A percentile compares a stretch with the other conserved stretches of the same genome.
These are phyloP conservation scores for Ptilonorhynchus violaceus DNA, from an alignment of 2,113 vertebrate genomes.

Conservation along the genomic window DNA sequence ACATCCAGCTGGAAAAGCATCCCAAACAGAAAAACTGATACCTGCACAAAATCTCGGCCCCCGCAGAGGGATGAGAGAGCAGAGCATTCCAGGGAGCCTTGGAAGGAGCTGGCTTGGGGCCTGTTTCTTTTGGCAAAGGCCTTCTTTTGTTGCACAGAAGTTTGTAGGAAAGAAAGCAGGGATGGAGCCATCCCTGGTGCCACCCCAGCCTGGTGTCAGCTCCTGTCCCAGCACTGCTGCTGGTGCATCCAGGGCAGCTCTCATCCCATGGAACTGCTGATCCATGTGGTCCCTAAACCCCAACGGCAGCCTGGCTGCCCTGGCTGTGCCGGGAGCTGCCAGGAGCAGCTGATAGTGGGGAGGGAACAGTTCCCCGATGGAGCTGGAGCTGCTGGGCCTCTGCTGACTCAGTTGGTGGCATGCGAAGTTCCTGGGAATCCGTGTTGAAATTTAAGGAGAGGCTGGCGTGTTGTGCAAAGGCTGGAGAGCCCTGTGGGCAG, in stretches of 20 bases:
- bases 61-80: not conserved
- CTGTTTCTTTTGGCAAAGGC: not conserved
- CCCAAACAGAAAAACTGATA: not conserved
- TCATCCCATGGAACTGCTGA: not conserved
- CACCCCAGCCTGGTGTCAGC: not conserved
- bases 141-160: slow-evolving; percentile 22
- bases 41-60: not conserved
- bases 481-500: not conserved
- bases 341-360: not conserved
- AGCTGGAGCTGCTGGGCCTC: not conserved
- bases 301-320: not conserved
- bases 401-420: fast-evolving
- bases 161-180: slow-evolving; percentile 1
- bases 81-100: not conserved
- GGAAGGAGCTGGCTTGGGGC: not conserved
- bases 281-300: not conserved
- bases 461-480: not conserved
- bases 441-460: not conserved
- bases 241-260: not conserved
- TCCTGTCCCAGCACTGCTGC: not conserved
- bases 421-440: not conserved
- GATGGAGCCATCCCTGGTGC: not conserved
- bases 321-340: not conserved
- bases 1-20: slow-evolving; percentile 1
- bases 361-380: not conserved